These are phyloP conservation scores for Brachionus angularis DNA, from an alignment of 1,140 invertebrate genomes.

Conservation along the genomic window DNA sequence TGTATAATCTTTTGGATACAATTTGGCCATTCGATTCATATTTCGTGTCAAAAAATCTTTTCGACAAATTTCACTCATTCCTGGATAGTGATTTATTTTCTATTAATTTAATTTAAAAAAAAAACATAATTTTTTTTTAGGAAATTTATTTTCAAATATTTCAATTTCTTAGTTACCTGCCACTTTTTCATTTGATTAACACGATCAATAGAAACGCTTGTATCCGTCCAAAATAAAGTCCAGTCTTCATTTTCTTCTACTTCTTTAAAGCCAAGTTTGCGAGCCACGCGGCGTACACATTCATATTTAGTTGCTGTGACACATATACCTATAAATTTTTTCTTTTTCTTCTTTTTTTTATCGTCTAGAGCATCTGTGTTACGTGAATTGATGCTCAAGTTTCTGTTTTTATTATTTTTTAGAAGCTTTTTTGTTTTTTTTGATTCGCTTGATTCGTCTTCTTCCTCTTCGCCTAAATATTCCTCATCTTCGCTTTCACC, in stretches of 20 bases:
- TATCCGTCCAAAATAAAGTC: conserved; percentile 84
- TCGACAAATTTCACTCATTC: conserved; percentile 81
- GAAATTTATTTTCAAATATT: neutral
- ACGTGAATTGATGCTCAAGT: conserved; percentile 4
- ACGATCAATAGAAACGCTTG: conserved; percentile 72
- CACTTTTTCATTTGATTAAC: conserved; percentile 83
- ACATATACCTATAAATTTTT: conserved; percentile 41
- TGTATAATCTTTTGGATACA: conserved; percentile 80
- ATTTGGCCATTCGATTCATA: conserved; percentile 75
- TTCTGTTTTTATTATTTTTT: neutral
- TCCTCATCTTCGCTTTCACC: conserved; percentile 35
- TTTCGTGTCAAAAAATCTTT: conserved; percentile 79
- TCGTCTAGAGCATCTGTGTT: conserved; percentile 18
- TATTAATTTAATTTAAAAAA: conserved; percentile 55
- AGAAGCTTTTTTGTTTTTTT: neutral
- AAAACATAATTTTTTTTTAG: no score
- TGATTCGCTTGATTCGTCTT: conserved; percentile 20
- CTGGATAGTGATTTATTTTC: conserved; percentile 85
- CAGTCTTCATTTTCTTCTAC: conserved; percentile 74
- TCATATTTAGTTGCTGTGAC: conserved; percentile 39
- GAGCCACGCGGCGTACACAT: conserved; percentile 61
- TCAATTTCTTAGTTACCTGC: conserved; percentile 59
- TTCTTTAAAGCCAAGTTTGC: conserved; percentile 71
- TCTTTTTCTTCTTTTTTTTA: conserved; percentile 42
- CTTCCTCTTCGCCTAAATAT: conserved; percentile 7